phyloP scores from a whole-genome alignment of 2,888 invertebrate species.

The Pomacea canaliculata region DNA sequence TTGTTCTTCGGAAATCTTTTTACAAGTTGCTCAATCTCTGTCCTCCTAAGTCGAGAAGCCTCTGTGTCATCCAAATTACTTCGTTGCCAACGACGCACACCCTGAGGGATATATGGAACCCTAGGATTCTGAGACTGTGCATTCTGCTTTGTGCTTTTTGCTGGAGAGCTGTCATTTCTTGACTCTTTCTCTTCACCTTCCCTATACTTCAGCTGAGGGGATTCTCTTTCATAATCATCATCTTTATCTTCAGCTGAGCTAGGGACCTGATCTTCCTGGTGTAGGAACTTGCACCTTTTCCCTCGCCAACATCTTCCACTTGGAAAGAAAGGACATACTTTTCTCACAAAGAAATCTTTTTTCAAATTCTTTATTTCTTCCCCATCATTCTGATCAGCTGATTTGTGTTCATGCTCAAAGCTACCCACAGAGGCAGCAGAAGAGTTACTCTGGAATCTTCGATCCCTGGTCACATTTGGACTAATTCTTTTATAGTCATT shows the following conservation, averaged over 20 bases:
- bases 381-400: background rate
- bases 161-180: background rate
- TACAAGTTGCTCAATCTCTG: constrained; percentile 57
- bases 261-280: background rate
- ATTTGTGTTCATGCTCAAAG: background rate
- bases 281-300: constrained; percentile 14
- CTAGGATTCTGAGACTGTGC: constrained; percentile 16
- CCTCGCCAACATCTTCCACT: constrained; percentile 14
- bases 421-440: background rate
- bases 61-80: constrained; percentile 37
- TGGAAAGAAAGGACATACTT: constrained; percentile 17
- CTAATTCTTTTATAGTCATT: too few relatives aligned
- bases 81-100: constrained; percentile 4
- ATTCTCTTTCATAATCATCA: background rate
- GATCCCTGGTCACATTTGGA: too few relatives aligned
- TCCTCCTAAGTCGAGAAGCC: constrained; percentile 43
- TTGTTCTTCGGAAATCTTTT: constrained; percentile 56
- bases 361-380: background rate
- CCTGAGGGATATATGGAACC: constrained; percentile 8
- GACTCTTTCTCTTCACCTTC: background rate
- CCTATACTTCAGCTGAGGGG: background rate
- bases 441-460: too few relatives aligned
- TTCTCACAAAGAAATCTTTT: background rate
- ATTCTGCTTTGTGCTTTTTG: constrained; percentile 27
- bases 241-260: constrained; percentile 1